These are phyloP conservation scores for Meloidogyne exigua DNA, from an alignment of 1,140 invertebrate genomes.

Conservation along the genomic window DNA sequence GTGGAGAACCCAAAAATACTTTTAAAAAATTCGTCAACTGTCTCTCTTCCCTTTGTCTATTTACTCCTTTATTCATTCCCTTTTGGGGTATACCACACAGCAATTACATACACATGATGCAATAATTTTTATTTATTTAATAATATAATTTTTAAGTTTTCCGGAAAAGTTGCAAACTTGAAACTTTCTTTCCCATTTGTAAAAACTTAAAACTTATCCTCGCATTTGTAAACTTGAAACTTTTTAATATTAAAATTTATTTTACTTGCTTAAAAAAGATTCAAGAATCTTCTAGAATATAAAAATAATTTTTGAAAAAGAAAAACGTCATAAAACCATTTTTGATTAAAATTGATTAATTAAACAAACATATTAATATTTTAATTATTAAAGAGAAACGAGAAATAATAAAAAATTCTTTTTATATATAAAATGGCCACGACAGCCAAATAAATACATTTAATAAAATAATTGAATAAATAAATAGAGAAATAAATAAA, in stretches of 20 bases:
- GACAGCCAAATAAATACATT: background rate
- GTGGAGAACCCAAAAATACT: background rate
- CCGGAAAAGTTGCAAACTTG: background rate
- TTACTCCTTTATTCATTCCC: background rate
- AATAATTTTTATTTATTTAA: background rate
- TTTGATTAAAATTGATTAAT: conserved; percentile 5
- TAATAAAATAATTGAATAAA: background rate
- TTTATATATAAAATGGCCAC: background rate
- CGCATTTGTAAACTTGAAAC: no score
- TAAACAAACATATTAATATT: background rate
- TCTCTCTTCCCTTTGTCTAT: no score
- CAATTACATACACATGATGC: background rate
- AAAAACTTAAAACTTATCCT: no score
- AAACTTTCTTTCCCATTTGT: no score
- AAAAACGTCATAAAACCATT: background rate
- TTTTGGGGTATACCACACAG: background rate
- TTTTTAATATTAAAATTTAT: no score
- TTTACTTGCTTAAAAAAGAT: no score
- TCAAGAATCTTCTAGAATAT: background rate
- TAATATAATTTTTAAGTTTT: background rate
- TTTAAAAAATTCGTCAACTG: background rate
- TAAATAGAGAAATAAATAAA: background rate
- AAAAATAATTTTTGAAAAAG: background rate
- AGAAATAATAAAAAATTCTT: background rate
- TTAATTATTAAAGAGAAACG: background rate